phyloP scores from a whole-genome alignment of 2,888 invertebrate species.

The Protonemura montana region DNA sequence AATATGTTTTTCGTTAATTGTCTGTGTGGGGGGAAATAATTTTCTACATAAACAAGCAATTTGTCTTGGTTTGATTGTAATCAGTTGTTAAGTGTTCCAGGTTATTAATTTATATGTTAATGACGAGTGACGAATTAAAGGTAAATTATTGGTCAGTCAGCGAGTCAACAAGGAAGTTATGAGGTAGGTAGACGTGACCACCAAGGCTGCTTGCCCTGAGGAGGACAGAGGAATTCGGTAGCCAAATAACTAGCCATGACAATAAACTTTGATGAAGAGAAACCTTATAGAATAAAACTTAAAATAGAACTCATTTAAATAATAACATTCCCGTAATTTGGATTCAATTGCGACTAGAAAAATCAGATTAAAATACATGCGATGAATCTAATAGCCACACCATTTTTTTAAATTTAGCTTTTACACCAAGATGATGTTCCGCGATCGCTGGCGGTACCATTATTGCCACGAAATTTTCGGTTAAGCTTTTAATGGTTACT shows the following conservation, averaged over 20 bases:
- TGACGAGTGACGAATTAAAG: conserved; percentile 24
- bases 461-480: no score
- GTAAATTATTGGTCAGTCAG: not conserved
- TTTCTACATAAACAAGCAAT: conserved; percentile 19
- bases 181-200: not conserved
- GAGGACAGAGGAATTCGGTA: not conserved
- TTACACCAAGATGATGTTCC: no score
- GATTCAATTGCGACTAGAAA: not conserved
- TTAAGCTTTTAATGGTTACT: no score
- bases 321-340: not conserved
- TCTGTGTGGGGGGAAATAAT: not conserved
- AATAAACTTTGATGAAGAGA: not conserved
- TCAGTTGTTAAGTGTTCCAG: conserved; percentile 14
- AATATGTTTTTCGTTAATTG: conserved; percentile 14
- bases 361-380: not conserved
- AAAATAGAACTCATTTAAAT: no score
- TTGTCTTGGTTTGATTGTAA: conserved; percentile 33
- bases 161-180: not conserved
- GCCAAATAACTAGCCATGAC: not conserved
- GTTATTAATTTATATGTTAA: conserved; percentile 38
- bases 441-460: no score
- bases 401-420: no score
- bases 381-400: no score
- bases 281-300: not conserved
- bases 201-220: not conserved